These are phyloP conservation scores for Drosophila barbarae DNA, from an alignment of 2,888 invertebrate genomes.

Conservation along the genomic window DNA sequence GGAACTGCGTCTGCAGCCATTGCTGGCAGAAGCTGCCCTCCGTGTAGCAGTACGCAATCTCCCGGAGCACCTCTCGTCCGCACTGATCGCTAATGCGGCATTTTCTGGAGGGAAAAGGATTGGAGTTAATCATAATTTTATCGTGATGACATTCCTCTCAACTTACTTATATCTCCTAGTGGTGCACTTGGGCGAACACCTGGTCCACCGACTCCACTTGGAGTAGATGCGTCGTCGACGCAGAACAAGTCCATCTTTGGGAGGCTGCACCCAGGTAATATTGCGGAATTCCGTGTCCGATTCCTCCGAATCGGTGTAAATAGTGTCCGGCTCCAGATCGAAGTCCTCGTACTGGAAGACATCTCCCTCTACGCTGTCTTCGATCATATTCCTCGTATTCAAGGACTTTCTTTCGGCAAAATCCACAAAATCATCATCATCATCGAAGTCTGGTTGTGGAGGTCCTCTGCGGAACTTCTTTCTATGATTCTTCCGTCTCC, in stretches of 20 bases:
- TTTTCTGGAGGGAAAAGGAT: constrained; percentile 80
- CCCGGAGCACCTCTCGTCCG: constrained; percentile 87
- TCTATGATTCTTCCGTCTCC: constrained; percentile 58
- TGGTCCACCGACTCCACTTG: constrained; percentile 91
- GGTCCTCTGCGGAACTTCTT: constrained; percentile 27
- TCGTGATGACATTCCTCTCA: rapidly evolving
- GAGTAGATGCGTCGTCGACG: constrained; percentile 82
- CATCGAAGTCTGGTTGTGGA: constrained; percentile 29
- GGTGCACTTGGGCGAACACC: constrained; percentile 89
- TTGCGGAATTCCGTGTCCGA: constrained; percentile 63
- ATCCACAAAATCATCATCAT: constrained; percentile 67
- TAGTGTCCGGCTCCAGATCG: constrained; percentile 68
- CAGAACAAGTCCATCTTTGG: constrained; percentile 69
- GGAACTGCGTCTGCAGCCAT: constrained; percentile 81
- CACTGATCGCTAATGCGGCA: constrained; percentile 88
- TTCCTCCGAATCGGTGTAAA: constrained; percentile 65
- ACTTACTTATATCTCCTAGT: constrained; percentile 87
- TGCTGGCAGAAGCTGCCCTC: constrained; percentile 90
- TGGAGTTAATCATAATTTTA: background rate
- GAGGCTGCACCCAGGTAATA: constrained; percentile 37
- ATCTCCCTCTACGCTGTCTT: constrained; percentile 67
- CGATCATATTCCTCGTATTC: constrained; percentile 46
- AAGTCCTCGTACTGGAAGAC: constrained; percentile 77
- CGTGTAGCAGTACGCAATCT: constrained; percentile 92
- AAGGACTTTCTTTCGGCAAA: constrained; percentile 44